A percentile compares a stretch with the other conserved stretches of the same genome.
Evolutionary conservation across 2,113 vertebrate species (phyloP).

Genomic region (Antechinus stuartii): DNA sequence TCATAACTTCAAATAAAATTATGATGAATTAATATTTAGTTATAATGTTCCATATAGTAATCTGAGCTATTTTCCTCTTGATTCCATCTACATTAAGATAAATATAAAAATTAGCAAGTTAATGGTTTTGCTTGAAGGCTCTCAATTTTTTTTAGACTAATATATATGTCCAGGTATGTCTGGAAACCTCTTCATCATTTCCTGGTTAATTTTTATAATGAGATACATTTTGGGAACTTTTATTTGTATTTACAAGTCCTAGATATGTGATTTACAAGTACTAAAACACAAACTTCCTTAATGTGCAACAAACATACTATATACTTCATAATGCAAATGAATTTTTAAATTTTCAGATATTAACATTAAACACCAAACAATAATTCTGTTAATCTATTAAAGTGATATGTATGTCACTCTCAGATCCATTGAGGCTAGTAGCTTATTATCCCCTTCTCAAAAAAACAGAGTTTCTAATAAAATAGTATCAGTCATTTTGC

Average conservation of each 20-base stretch:
- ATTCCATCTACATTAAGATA: background rate
- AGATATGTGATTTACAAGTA: background rate
- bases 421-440: background rate
- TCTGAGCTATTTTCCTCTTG: background rate
- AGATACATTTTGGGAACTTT: background rate
- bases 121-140: background rate
- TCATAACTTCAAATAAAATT: background rate
- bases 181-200: background rate
- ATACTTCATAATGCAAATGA: background rate
- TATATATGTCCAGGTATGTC: background rate
- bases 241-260: background rate
- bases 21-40: background rate
- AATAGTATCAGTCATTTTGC: slow-evolving; percentile 21
- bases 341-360: background rate
- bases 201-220: background rate
- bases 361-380: background rate
- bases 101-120: background rate
- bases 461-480: background rate
- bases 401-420: slow-evolving; percentile 19
- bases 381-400: background rate
- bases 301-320: background rate
- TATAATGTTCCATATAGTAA: background rate
- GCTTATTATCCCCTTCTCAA: background rate
- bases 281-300: slow-evolving; percentile 1
- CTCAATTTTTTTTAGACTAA: background rate